Evolutionary conservation across 2,797 vertebrate species (phyloP).

Genomic region (Channallabes apus): DNA sequence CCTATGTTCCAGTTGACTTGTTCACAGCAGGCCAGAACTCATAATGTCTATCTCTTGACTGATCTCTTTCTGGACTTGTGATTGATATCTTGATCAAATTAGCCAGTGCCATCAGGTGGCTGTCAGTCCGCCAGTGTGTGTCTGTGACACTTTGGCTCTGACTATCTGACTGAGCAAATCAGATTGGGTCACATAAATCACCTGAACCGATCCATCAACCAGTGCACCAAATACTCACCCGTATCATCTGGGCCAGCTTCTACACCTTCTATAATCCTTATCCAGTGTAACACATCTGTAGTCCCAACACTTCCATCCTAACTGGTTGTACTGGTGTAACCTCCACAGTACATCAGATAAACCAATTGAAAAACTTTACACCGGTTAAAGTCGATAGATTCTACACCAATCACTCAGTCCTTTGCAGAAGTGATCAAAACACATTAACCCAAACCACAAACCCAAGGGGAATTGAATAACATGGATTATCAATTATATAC

Average conservation of each 20-base stretch:
- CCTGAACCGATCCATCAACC: constrained; percentile 1
- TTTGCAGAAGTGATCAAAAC: background rate
- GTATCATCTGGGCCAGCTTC: background rate
- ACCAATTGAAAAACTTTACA: background rate
- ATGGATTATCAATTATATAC: too few species aligned
- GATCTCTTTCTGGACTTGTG: constrained; percentile 59
- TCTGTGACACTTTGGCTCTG: constrained; percentile 33
- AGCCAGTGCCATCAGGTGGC: constrained; percentile 50
- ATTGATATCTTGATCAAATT: constrained; percentile 59
- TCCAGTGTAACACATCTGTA: background rate
- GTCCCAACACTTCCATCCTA: background rate
- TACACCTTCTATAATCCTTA: background rate
- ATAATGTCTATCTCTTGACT: constrained; percentile 51
- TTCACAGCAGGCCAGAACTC: constrained; percentile 28
- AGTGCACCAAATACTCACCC: background rate
- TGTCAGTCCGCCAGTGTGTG: constrained; percentile 46
- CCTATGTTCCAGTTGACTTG: constrained; percentile 29
- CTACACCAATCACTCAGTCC: background rate
- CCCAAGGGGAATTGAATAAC: too few species aligned
- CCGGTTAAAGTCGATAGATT: background rate
- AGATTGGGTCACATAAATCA: background rate
- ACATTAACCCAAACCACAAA: background rate
- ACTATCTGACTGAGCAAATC: constrained; percentile 12
- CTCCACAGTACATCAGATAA: background rate
- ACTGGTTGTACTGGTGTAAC: background rate